Evolutionary conservation across 2,888 invertebrate genomes (phyloP).

Genomic region (Cryptocephalus moraei): DNA sequence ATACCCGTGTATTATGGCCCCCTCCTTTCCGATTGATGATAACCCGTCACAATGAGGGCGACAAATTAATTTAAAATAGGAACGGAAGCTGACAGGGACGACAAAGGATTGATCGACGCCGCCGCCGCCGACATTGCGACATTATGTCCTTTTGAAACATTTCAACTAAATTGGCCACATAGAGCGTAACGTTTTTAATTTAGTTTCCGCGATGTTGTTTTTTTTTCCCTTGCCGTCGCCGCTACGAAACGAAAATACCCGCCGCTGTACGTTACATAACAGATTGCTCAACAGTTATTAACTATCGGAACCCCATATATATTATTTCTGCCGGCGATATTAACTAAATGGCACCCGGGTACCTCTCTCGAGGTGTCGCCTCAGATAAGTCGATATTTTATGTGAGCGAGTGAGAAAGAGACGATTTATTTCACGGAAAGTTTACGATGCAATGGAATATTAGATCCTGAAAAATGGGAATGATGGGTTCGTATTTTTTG

Average conservation of each 20-base stretch:
- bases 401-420: constrained; percentile 2
- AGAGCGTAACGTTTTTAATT: constrained; percentile 7
- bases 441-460: too few species aligned
- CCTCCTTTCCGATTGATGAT: too few species aligned
- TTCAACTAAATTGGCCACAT: constrained; percentile 6
- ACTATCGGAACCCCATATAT: constrained; percentile 14
- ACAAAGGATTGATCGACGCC: neutral
- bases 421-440: too few species aligned
- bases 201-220: neutral
- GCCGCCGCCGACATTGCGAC: neutral
- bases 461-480: too few species aligned
- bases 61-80: too few species aligned
- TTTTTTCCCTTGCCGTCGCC: too few species aligned
- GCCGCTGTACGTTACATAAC: constrained; percentile 3
- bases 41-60: too few species aligned
- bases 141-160: neutral
- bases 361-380: constrained; percentile 16
- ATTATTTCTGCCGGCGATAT: constrained; percentile 18
- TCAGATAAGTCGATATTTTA: constrained; percentile 20
- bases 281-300: constrained; percentile 13
- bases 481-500: too few species aligned
- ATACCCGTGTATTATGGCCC: too few species aligned
- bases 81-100: too few species aligned
- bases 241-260: neutral
- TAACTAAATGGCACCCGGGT: constrained; percentile 18